Evolutionary conservation across 2,888 invertebrate genomes (phyloP).

Genomic region (Ctenicera cuprea): DNA sequence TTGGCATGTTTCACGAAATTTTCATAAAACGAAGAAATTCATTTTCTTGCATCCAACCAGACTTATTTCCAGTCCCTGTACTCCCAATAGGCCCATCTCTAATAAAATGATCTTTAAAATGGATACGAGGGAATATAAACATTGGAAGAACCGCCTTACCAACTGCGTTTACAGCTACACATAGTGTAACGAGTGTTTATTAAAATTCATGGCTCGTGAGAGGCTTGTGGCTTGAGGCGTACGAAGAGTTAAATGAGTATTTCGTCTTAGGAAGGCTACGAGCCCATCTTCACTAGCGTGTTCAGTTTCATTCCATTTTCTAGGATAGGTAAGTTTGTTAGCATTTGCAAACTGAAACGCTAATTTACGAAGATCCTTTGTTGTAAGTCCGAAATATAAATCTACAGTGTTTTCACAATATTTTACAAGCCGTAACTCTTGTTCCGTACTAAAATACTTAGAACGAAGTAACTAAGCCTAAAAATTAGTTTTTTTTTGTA

Average conservation of each 20-base stretch:
- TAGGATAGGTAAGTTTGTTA: slow-evolving; percentile 9
- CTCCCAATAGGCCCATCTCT: slow-evolving; percentile 1
- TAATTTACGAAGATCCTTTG: slow-evolving; percentile 49
- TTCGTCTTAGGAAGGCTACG: slow-evolving; percentile 38
- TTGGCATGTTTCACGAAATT: no score
- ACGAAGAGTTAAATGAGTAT: slow-evolving; percentile 49
- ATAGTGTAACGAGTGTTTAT: slow-evolving; percentile 49
- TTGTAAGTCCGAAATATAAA: slow-evolving; percentile 45
- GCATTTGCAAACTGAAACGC: slow-evolving; percentile 41
- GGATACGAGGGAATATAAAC: slow-evolving; percentile 45
- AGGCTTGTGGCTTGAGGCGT: slow-evolving; percentile 53
- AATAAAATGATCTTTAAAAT: slow-evolving; percentile 45
- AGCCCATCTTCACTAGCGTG: slow-evolving; percentile 44
- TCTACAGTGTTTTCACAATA: slow-evolving; percentile 42
- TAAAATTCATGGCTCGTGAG: slow-evolving; percentile 55
- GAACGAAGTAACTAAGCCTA: no score
- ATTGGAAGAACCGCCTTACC: slow-evolving; percentile 47
- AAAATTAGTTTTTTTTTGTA: no score
- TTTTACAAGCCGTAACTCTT: slow-evolving; percentile 32
- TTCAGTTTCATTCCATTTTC: slow-evolving; percentile 10
- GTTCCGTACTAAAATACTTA: no score
- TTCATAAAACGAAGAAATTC: no score
- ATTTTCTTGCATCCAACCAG: no score
- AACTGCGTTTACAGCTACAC: slow-evolving; percentile 45
- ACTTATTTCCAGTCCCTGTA: no score